A percentile compares a stretch with the other conserved stretches of the same genome.
These are phyloP conservation scores for Drosophila meridiana DNA, from an alignment of 2,888 invertebrate genomes.

Conservation along the genomic window DNA sequence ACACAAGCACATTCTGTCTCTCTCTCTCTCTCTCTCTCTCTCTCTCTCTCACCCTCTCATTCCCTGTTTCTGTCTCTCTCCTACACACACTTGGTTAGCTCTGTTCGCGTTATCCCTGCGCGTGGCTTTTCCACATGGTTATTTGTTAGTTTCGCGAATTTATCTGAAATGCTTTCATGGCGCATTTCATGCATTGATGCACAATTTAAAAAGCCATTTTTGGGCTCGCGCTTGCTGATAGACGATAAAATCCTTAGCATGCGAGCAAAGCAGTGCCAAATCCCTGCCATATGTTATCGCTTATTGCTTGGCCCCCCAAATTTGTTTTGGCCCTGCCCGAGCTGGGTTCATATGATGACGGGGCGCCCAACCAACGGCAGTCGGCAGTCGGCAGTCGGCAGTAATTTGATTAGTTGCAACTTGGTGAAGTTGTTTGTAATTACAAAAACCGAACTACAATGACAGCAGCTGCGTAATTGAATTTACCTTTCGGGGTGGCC, in stretches of 20 bases:
- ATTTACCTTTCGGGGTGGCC: conserved; percentile 37
- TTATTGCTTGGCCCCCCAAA: conserved; percentile 22
- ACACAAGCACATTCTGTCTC: neutral
- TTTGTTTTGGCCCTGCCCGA: conserved; percentile 8
- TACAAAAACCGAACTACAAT: conserved; percentile 41
- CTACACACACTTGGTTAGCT: neutral
- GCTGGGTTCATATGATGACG: neutral
- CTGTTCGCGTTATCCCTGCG: conserved; percentile 27
- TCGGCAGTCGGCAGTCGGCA: neutral
- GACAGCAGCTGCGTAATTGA: conserved; percentile 45
- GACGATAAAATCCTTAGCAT: conserved; percentile 49
- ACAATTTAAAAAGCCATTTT: conserved; percentile 70
- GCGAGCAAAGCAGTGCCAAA: conserved; percentile 26
- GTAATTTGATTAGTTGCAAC: conserved; percentile 61
- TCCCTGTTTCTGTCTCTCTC: too few species aligned
- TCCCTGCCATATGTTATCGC: conserved; percentile 59
- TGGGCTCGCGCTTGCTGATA: conserved; percentile 43
- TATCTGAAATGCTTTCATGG: conserved; percentile 71
- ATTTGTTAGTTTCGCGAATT: conserved; percentile 65
- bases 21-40: neutral
- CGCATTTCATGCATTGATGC: conserved; percentile 75
- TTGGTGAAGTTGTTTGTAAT: conserved; percentile 43
- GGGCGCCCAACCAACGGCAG: neutral
- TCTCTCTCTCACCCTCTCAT: neutral
- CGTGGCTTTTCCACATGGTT: conserved; percentile 44